These are phyloP conservation scores for Tipula confusa DNA, from an alignment of 2,888 invertebrate genomes.

Conservation along the genomic window DNA sequence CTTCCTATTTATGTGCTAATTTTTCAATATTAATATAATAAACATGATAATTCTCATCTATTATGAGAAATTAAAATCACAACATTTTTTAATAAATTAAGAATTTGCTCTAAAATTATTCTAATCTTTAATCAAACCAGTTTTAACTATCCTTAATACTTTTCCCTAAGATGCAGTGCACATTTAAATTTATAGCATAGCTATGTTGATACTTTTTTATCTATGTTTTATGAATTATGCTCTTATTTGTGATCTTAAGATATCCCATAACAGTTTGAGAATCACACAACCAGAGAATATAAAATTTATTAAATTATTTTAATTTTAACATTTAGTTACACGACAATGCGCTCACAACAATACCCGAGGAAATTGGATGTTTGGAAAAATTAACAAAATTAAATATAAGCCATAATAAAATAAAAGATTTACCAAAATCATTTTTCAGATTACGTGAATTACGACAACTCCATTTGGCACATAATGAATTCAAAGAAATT, in stretches of 20 bases:
- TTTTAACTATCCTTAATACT: no score
- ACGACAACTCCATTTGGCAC: slow-evolving; percentile 65
- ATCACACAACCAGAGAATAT: background rate
- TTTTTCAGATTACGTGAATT: slow-evolving; percentile 68
- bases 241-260: background rate
- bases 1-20: no score
- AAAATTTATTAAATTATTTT: slow-evolving; percentile 30
- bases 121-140: no score
- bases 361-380: slow-evolving; percentile 70
- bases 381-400: slow-evolving; percentile 63
- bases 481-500: slow-evolving; percentile 66
- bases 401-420: slow-evolving; percentile 66
- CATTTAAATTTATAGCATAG: background rate
- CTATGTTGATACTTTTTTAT: no score
- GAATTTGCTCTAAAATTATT: no score
- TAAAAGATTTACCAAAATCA: slow-evolving; percentile 58
- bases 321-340: slow-evolving; percentile 59
- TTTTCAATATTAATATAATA: no score
- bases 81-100: no score
- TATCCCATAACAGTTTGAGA: no score
- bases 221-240: background rate
- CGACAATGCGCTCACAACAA: slow-evolving; percentile 68
- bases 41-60: no score
- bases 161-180: no score
- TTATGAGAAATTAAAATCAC: no score